phyloP scores from a whole-genome alignment of 2,797 vertebrate species.

The Alauda arvensis region DNA sequence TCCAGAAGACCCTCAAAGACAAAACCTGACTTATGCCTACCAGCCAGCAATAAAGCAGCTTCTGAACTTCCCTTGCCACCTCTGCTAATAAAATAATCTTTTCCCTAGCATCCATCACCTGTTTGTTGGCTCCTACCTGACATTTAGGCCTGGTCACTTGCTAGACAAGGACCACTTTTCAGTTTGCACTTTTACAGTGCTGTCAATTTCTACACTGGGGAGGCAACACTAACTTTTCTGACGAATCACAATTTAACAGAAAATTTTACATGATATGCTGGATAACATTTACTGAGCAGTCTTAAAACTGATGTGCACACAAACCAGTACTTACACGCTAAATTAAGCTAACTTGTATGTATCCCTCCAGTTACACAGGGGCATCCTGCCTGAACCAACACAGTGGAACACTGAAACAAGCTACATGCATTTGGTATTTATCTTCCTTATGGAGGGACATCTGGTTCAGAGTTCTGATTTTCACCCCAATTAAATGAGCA shows the following conservation, averaged over 20 bases:
- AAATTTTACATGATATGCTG: not conserved
- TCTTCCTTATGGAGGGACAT: rapidly evolving
- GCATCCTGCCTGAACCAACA: not conserved
- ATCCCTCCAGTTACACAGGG: not conserved
- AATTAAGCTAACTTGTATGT: not conserved
- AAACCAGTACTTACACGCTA: not conserved
- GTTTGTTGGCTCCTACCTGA: not conserved
- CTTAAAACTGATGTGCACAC: not conserved
- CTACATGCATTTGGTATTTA: not conserved
- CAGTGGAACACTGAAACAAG: not conserved
- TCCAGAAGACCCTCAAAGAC: not conserved
- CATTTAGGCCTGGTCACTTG: not conserved
- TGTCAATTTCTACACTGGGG: not conserved
- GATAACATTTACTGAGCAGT: not conserved
- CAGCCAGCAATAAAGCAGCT: not conserved
- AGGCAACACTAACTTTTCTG: not conserved
- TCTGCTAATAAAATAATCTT: not conserved
- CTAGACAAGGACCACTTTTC: not conserved
- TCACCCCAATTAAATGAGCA: not conserved
- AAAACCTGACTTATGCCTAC: not conserved
- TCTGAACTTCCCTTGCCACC: not conserved
- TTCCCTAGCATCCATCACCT: not conserved
- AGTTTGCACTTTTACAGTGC: rapidly evolving
- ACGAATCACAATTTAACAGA: not conserved
- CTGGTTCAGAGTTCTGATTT: not conserved